Evolutionary conservation across 2,113 vertebrate genomes (phyloP), one percentile per base, ranked within the genome.

Genomic region (Pygathrix nemaeus): DNA sequence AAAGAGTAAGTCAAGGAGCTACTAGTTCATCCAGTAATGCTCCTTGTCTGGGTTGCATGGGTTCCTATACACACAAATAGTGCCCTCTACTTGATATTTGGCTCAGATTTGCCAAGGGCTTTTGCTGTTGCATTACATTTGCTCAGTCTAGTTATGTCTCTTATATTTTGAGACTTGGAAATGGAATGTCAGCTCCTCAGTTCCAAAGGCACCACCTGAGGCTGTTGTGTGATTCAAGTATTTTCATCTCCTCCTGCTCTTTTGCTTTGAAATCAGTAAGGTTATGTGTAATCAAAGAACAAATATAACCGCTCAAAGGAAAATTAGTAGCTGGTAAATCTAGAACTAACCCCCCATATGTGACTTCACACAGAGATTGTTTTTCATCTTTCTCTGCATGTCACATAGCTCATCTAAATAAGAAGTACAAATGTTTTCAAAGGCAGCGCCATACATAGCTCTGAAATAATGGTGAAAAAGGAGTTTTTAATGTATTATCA

Each of bases 211-310:
- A 93, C 87, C 92, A 96, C 97, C 95, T 64, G 72, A 78, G 87
- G 92, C 90, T 96, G 48, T 83, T 52, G 68, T 90, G 43, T 96
- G 97, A 97, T 96, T 96, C 84, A 88, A 83, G 75, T 87, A 52
- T 95, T 97, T 94, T 96, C 81, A 97, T 97, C 96, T 96, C 93
- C 89, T 94, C 72, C 83, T 48, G 95, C 76, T 97, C 80, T 94
- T 97, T 93, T 82, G 76, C 98, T 98, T 98, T 98, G 98, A 98
- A 98, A 96, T 98, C 97, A 95, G 96, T 94, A 92, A 96, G 96
- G 93, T 97, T 97, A 95, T 89, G 59, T 92, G 90, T 97, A 98
- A 98, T 98, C 97, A 97, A 98, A 97, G 95, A 96, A 96, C 45
- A 98, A 97, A 96, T 98, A 94, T 50, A 94, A 97, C 88, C 85